Conservation (phyloP, 2,113 vertebrate genomes). For the Ivindomyrus marchei region DNA sequence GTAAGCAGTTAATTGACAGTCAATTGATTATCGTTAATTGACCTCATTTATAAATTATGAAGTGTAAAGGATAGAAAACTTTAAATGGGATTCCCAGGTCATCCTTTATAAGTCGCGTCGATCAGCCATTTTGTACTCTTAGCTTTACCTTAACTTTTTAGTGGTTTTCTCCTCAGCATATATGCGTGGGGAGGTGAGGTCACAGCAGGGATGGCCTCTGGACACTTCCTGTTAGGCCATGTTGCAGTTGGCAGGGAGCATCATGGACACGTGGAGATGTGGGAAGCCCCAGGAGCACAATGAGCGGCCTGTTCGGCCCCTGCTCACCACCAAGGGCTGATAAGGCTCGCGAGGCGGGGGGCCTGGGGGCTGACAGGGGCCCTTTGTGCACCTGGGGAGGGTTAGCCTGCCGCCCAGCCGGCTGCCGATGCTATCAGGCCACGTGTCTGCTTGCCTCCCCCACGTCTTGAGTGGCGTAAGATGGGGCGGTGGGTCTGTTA, state of each 20-base stretch:
- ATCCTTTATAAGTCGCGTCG: background rate
- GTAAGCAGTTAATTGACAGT: background rate
- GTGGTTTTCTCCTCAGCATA: background rate
- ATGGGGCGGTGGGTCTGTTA: background rate
- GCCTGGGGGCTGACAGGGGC: background rate
- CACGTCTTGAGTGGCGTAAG: background rate
- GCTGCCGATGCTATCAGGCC: slow-evolving; percentile 17
- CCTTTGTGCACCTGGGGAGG: slow-evolving; percentile 19
- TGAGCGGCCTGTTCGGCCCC: slow-evolving; percentile 14
- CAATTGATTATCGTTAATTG: background rate
- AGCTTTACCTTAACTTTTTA: too few species aligned
- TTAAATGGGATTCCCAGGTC: background rate
- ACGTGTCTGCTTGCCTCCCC: background rate
- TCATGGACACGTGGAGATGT: background rate
- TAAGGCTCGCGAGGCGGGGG: background rate
- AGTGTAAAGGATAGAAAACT: background rate
- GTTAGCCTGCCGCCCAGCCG: background rate
- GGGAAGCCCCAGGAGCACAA: slow-evolving; percentile 33
- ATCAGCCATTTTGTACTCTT: background rate
- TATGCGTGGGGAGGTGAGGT: background rate
- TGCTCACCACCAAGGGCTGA: slow-evolving; percentile 6
- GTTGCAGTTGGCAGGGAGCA: background rate
- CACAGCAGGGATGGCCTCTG: background rate
- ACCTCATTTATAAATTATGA: background rate
- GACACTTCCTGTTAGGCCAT: background rate